Evolutionary conservation across 2,797 vertebrate genomes (phyloP), one percentile per base, ranked within the genome.

Genomic region (Ctenopoma kingsleyae): DNA sequence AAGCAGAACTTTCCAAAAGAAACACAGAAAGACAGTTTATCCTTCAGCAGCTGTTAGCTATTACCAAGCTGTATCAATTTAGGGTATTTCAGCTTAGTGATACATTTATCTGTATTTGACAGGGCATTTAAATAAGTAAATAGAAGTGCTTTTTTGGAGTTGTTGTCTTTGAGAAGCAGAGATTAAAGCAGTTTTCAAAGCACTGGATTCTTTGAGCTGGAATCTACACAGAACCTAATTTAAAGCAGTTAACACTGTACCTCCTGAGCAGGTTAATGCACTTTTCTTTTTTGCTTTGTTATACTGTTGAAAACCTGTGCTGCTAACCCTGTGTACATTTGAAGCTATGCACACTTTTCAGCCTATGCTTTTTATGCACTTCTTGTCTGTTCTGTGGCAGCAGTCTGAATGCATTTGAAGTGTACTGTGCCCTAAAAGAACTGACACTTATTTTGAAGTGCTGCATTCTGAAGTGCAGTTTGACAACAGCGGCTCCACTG

Each of bases 401-500:
- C 1, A 47, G 49, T 38, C 43, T 61, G 49, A 49, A 57, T 44
- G 53, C n/a, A 41, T 67, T 53, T 56, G 4, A 54, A 70, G 46
- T 67, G 27, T 53, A 61, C 71, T 59, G 47, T 48, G 16, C 38
- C 32, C 63, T 55, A 22, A 75, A 80, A 65, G 36, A 25, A 48
- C 49, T 38, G 44, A 23, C 20, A 35, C 36, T 74, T 75, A 49
- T 66, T 74, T 71, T 65, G 40, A 77, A 67, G 47, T 51, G 57
- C 40, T 17, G 47, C 13, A 9, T 49, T 60, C 32, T 71, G 23
- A 51, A 60, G 58, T 46, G 44, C 49, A 57, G 27, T 76, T 61
- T 79, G 79, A 71, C 71, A 60, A 64, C 60, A 46, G 53, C 61
- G 46, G 59, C 43, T 57, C 22, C 17, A 62, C 43, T 48, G 52